Evolutionary conservation across 2,113 vertebrate genomes (phyloP), one percentile per base, ranked within the genome.

Genomic region (Turnix velox): DNA sequence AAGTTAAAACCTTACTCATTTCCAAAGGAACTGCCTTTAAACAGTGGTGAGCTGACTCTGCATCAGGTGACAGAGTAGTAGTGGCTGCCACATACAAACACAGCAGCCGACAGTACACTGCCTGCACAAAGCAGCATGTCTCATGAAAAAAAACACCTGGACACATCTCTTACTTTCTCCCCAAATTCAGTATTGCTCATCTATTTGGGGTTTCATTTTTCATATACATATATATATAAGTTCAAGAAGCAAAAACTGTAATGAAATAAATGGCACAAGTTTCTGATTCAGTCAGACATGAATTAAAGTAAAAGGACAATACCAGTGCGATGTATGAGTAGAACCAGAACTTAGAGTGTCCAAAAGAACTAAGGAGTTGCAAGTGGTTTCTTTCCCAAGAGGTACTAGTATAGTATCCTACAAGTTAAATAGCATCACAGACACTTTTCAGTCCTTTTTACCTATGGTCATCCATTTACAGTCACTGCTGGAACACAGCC

Each of bases 31-130:
- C 10, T 1, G 1, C 40, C 40, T 25, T 18, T 18, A 14, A 63
- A 39, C 28, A 54, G 39, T 0, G 1, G 37, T 8, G 84, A 84
- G 31, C 49, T 71, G 39, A 39, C 52, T 85, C 93, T 94, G 95
- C 87, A 94, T 96, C 96, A 86, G 76, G 87, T 96, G 97, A 93
- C 97, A 97, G 96, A 82, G 93, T 51, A 94, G 92, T 61, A 87
- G 91, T 35, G 88, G 95, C 97, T 97, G 96, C 97, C 89, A 39
- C 52, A 6, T 24, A 39, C 52, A 87, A 14, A 48, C 12, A 94
- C 91, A 95, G 95, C 98, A 98, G 97, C 92, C 97, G 97, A 95
- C 94, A 94, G 42, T 66, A 86, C 97, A 98, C 97, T 98, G 97
- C 97, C 97, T 97, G 67, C 95, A 7, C 20, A 79, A 6, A 35